These are phyloP conservation scores for Pteromalus puparum DNA, from an alignment of 1,140 invertebrate genomes.

Conservation along the genomic window DNA sequence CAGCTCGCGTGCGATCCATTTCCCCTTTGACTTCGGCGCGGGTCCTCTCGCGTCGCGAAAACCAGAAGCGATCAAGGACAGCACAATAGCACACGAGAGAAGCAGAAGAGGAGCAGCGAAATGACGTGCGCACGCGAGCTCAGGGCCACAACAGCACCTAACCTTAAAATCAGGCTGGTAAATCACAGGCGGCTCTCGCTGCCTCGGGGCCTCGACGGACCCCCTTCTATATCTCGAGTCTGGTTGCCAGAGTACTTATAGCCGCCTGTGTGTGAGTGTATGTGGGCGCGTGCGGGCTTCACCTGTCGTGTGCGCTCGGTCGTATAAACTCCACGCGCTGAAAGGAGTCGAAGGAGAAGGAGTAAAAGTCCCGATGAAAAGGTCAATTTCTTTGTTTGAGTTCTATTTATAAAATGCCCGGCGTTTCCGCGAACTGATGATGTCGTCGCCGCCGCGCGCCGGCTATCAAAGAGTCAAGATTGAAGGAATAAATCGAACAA, in stretches of 20 bases:
- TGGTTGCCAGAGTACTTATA: constrained; percentile 22
- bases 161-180: constrained; percentile 66
- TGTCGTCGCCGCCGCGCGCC: background rate
- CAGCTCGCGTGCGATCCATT: background rate
- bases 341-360: too few relatives aligned
- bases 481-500: too few relatives aligned
- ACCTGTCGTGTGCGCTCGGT: constrained; percentile 19
- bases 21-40: background rate
- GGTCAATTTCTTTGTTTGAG: background rate
- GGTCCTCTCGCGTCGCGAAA: constrained; percentile 6
- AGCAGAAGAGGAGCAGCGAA: background rate
- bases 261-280: background rate
- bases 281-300: constrained; percentile 50
- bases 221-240: background rate
- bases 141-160: constrained; percentile 49
- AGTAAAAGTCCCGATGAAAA: background rate
- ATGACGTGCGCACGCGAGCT: background rate
- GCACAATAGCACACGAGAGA: background rate
- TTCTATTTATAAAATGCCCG: background rate
- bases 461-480: background rate
- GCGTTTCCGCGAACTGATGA: background rate
- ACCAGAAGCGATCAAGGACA: constrained; percentile 48
- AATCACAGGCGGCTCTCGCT: constrained; percentile 57
- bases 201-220: background rate
- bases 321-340: background rate